These are phyloP conservation scores for Macrosiphum euphorbiae DNA, from an alignment of 2,888 invertebrate genomes.

Conservation along the genomic window DNA sequence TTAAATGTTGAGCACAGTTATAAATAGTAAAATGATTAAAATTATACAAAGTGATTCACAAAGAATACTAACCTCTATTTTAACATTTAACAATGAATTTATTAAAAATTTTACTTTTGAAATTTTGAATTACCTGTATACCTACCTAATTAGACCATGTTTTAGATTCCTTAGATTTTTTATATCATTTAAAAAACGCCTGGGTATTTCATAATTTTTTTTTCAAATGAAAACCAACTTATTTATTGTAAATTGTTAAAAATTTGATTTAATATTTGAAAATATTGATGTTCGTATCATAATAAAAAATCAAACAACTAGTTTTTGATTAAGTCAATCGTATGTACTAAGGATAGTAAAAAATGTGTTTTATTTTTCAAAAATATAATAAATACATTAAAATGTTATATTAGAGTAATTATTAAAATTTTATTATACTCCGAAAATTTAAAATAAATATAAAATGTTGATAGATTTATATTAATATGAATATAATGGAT, in stretches of 20 bases:
- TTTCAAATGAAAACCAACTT: background rate
- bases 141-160: background rate
- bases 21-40: background rate
- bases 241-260: background rate
- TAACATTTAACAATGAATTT: background rate
- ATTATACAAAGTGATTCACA: background rate
- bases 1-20: background rate
- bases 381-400: background rate
- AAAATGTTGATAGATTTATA: background rate
- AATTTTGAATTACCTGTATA: background rate
- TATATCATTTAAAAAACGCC: background rate
- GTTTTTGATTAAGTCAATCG: background rate
- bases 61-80: background rate
- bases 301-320: background rate
- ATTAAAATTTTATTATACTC: background rate
- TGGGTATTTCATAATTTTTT: background rate
- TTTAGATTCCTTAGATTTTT: background rate
- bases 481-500: background rate
- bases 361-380: background rate
- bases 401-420: background rate
- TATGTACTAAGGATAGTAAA: background rate
- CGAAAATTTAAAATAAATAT: background rate
- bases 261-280: background rate
- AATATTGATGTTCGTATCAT: background rate
- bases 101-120: background rate